Conservation (phyloP, 2,797 vertebrate genomes). For the Helicolenus hilgendorfi region DNA sequence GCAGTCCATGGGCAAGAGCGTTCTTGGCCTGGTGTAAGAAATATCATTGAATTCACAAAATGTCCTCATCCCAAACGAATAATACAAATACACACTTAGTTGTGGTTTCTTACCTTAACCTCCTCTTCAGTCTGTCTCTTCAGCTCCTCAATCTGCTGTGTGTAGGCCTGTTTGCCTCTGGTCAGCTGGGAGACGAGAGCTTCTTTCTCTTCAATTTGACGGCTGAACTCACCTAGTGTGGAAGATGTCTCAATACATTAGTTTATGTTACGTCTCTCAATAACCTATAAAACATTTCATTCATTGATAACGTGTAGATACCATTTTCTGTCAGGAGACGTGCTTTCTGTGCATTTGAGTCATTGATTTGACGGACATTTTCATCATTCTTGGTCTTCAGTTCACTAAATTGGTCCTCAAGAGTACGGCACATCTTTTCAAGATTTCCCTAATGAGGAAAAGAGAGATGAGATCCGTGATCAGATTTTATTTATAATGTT, state of each 20-base stretch:
- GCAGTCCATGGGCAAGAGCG: constrained; percentile 92
- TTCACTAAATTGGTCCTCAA: constrained; percentile 93
- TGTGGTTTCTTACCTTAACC: constrained; percentile 70
- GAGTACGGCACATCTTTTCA: constrained; percentile 91
- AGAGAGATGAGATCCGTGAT: neutral
- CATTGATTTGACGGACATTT: constrained; percentile 89
- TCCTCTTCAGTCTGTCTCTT: constrained; percentile 92
- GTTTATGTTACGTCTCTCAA: neutral
- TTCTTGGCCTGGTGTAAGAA: constrained; percentile 90
- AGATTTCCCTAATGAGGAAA: constrained; percentile 89
- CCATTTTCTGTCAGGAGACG: constrained; percentile 94
- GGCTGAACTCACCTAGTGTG: constrained; percentile 88
- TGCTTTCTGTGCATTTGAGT: constrained; percentile 90
- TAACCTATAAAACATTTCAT: neutral
- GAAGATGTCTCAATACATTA: neutral
- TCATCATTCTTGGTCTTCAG: constrained; percentile 92
- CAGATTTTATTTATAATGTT: too few relatives aligned
- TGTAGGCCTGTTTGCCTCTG: constrained; percentile 93
- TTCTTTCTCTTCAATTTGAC: constrained; percentile 94
- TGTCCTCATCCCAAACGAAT: neutral
- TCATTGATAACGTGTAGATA: constrained; percentile 52
- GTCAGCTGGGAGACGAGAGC: constrained; percentile 93
- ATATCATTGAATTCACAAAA: constrained; percentile 43
- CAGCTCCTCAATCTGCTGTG: constrained; percentile 94
- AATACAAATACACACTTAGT: neutral